Evolutionary conservation across 2,797 vertebrate species (phyloP), one percentile per base, ranked within the genome.

Genomic region (Sebastes paucispinis): DNA sequence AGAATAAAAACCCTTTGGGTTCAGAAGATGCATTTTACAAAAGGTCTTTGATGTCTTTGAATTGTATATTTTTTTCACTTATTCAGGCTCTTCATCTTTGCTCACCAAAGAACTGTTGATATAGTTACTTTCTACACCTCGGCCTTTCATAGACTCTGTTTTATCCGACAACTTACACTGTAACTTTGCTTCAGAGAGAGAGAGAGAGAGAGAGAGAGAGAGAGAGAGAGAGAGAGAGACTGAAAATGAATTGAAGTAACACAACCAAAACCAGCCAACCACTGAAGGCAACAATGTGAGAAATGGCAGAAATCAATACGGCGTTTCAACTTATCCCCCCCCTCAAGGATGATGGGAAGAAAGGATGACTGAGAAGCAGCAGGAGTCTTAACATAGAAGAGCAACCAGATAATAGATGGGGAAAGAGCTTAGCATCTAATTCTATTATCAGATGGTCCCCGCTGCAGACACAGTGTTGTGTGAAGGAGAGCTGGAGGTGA

Each of bases 371-470:
- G 79, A 81, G 79, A 59, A 80, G 81, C 89, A 87, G 87, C 86
- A 80, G 84, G 89, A 84, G 82, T 80, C 81, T 80, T 73, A 82
- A 86, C 83, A 83, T 79, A 77, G 85, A 84, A 87, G 87, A 89
- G 84, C 75, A 83, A 72, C 20, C 89, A 52, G 62, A 91, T 91
- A 93, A 90, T 88, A 89, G 88, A 87, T 84, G 86, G 83, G 84
- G 20, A 83, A 89, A 81, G 82, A 91, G 84, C 87, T 86, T 80
- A 69, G 82, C 70, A 54, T 79, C 83, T 88, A 85, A 90, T 91
- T 89, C 75, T 82, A 88, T 92, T 87, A 91, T 84, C 78, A 63
- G 79, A 81, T 75, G 50, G 73, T 79, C 75, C 62, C 73, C 25
- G 81, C 27, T 86, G 78, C 83, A 80, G 75, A 62, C 31, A 4